A percentile compares a stretch with the other conserved stretches of the same genome.
Conservation (phyloP, 1,140 invertebrate genomes). For the Helicoverpa armigera region DNA sequence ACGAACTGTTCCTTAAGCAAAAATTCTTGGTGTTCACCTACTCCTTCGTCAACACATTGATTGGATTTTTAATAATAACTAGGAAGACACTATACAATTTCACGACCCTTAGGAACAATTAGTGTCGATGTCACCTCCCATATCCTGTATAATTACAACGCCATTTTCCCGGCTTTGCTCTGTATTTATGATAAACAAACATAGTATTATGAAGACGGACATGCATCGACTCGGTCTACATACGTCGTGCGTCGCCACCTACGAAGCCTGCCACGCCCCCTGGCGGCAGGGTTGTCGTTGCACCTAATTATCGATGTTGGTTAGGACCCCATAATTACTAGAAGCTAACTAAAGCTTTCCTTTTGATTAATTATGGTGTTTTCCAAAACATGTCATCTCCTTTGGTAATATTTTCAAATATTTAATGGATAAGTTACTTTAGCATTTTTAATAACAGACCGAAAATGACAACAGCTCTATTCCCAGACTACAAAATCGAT, state of each 20-base stretch:
- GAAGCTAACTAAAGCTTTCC: no score
- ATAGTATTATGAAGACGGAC: constrained; percentile 34
- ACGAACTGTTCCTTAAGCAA: no score
- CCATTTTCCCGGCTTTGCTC: neutral
- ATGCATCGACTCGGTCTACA: constrained; percentile 42
- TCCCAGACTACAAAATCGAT: no score
- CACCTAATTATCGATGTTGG: neutral
- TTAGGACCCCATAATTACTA: neutral
- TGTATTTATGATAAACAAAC: constrained; percentile 32
- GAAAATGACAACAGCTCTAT: no score
- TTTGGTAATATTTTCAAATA: no score
- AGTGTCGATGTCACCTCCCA: neutral
- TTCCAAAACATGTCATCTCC: no score
- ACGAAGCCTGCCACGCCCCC: constrained; percentile 35
- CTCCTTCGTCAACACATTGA: no score
- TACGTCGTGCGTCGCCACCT: constrained; percentile 43
- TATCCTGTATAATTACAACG: constrained; percentile 3
- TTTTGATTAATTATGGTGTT: no score
- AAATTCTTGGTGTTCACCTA: no score
- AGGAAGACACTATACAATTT: neutral
- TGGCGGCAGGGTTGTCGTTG: constrained; percentile 2
- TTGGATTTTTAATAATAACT: no score
- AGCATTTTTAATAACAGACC: no score
- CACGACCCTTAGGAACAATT: neutral
- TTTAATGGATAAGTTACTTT: no score